Evolutionary conservation across 2,797 vertebrate genomes (phyloP), one percentile per base, ranked within the genome.

Genomic region (Hippoglossus hippoglossus): DNA sequence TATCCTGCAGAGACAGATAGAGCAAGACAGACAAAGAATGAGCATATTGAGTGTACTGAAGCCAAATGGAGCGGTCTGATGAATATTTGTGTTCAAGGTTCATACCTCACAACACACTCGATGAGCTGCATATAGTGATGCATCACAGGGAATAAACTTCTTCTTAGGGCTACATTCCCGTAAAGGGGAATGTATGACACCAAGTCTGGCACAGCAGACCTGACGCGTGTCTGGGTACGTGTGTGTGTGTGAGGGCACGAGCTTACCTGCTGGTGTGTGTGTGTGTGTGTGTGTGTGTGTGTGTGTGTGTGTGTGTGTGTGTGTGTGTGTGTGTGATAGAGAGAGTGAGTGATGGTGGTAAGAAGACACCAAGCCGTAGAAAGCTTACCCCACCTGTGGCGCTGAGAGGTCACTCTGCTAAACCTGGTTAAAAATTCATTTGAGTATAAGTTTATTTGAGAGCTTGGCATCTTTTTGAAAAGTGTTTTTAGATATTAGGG

Each of bases 361-460:
- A 92, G 81, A 71, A 71, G 85, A 89, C 72, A 84, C 84, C 66
- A 50, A 63, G 64, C 72, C 44, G 57, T 60, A 70, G 77, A 82
- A 79, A 85, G 71, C 80, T 64, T 34, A 80, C 55, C 65, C 71
- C n/a, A 26, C 80, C 67, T 10, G 56, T 18, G 25, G 34, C 49
- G 69, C 78, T 65, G 71, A 77, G 56, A 80, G 82, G 81, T 90
- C 86, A 77, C 61, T 71, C 49, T 47, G 67, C 67, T 53, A 64
- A 77, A 25, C 0, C 57, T 75, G 24, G 47, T 89, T 75, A 87
- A 89, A 87, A 73, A 87, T 91, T 79, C 51, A 91, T 82, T 62
- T 13, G 52, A 54, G 73, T 75, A 74, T 63, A 65, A 62, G 72
- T 22, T 58, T 11, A 6, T 12, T 51, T 11, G 74, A 70, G 53